These are phyloP conservation scores for Mormyrops attenuatus DNA, from an alignment of 2,797 vertebrate species.

Conservation along the genomic window DNA sequence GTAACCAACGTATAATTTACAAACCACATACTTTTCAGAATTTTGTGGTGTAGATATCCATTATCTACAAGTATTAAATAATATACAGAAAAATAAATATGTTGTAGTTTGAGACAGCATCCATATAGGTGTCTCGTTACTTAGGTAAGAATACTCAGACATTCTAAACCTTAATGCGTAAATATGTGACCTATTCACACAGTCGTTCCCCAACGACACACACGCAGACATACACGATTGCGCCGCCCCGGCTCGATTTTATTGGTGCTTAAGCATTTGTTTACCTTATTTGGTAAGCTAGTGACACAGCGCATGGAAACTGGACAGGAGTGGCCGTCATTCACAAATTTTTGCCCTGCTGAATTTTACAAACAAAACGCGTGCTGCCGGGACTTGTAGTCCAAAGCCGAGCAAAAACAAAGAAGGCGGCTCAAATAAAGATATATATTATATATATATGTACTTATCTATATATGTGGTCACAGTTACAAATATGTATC, in stretches of 20 bases:
- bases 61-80: not conserved
- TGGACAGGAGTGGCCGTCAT: slow-evolving; percentile 67
- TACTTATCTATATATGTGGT: not conserved
- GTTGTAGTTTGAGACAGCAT: not conserved
- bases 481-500: not conserved
- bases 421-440: not conserved
- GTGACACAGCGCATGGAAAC: slow-evolving; percentile 62
- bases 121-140: not conserved
- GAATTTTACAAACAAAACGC: slow-evolving; percentile 75
- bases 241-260: slow-evolving; percentile 49
- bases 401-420: slow-evolving; percentile 46
- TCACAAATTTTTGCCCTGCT: slow-evolving; percentile 59
- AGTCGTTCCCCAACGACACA: not conserved
- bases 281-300: slow-evolving; percentile 91
- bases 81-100: not conserved
- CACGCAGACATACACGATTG: slow-evolving; percentile 27
- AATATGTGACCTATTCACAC: not conserved
- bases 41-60: not conserved
- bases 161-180: not conserved
- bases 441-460: not conserved
- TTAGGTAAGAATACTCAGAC: not conserved
- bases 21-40: not conserved
- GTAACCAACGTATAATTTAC: not conserved
- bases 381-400: slow-evolving; percentile 73
- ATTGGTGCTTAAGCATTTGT: slow-evolving; percentile 74